Percentiles rank a stretch among this genome's conserved stretches.
Conservation (phyloP, 2,113 vertebrate genomes). For the Penelope pileata region DNA sequence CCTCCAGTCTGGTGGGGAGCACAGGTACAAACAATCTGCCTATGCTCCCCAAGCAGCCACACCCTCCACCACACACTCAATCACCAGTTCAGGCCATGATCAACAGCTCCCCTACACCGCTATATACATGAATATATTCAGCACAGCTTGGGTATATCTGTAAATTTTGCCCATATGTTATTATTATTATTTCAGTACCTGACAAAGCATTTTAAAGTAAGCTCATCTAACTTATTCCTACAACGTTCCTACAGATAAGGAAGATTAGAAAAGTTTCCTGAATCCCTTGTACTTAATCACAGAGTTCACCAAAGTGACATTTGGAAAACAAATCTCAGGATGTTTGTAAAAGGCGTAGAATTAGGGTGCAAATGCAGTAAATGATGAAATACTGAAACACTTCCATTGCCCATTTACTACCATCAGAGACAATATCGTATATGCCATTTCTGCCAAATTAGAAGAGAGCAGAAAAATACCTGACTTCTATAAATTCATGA, state of each 20-base stretch:
- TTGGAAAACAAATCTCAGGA: background rate
- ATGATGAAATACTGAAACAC: conserved; percentile 24
- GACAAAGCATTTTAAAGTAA: background rate
- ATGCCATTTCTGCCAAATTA: conserved; percentile 11
- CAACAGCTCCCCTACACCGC: too few species aligned
- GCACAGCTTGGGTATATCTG: background rate
- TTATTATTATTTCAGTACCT: background rate
- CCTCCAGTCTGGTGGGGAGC: too few species aligned
- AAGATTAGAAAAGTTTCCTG: background rate
- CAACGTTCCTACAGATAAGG: background rate
- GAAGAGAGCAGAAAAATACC: conserved; percentile 47
- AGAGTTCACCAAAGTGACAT: background rate
- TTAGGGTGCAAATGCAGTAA: background rate
- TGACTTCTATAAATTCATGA: conserved; percentile 58
- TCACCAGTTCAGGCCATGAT: too few species aligned
- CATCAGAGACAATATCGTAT: background rate
- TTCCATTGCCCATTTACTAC: conserved; percentile 43
- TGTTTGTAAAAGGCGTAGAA: background rate
- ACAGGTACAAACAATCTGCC: too few species aligned
- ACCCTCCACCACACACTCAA: too few species aligned
- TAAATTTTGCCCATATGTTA: background rate
- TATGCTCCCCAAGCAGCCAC: too few species aligned
- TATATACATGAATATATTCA: too few species aligned
- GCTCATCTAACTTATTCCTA: background rate
- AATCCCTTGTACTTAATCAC: background rate